These are phyloP conservation scores for Pemphredon lugubris DNA, from an alignment of 2,888 invertebrate genomes.

Conservation along the genomic window DNA sequence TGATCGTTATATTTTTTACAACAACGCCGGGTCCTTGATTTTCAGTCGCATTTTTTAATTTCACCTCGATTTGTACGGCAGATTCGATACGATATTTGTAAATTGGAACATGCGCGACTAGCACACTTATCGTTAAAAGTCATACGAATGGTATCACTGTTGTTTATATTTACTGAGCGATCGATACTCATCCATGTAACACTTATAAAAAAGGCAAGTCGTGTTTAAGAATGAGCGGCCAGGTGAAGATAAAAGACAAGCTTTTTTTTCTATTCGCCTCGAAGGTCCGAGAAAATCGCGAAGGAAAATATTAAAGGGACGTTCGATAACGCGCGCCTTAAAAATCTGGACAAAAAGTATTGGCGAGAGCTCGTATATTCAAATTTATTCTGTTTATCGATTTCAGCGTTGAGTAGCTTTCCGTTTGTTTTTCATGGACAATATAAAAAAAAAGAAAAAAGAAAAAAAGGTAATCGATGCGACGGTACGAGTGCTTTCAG, in stretches of 20 bases:
- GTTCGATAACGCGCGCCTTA: too few relatives aligned
- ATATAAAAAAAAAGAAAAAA: slow-evolving; percentile 2
- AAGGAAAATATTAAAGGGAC: background rate
- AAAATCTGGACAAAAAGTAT: too few relatives aligned
- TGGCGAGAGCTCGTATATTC: background rate
- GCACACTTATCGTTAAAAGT: slow-evolving; percentile 7
- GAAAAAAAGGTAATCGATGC: background rate
- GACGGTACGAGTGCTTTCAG: slow-evolving; percentile 13
- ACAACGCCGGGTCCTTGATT: too few relatives aligned
- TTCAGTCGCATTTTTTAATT: too few relatives aligned
- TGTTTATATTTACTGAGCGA: slow-evolving; percentile 34
- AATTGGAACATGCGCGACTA: slow-evolving; percentile 4
- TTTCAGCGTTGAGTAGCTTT: too few relatives aligned
- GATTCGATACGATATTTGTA: too few relatives aligned
- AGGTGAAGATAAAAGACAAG: background rate
- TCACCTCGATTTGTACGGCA: too few relatives aligned
- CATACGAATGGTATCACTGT: slow-evolving; percentile 14
- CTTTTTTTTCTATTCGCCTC: background rate
- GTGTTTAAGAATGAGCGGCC: background rate
- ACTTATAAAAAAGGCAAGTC: background rate
- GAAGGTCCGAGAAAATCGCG: background rate
- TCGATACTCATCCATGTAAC: slow-evolving; percentile 16
- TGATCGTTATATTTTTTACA: too few relatives aligned
- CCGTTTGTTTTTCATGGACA: slow-evolving; percentile 18
- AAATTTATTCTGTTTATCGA: background rate